Base-by-base conservation (phyloP, 2,113 vertebrate species). In the Hippolais icterina region DNA sequence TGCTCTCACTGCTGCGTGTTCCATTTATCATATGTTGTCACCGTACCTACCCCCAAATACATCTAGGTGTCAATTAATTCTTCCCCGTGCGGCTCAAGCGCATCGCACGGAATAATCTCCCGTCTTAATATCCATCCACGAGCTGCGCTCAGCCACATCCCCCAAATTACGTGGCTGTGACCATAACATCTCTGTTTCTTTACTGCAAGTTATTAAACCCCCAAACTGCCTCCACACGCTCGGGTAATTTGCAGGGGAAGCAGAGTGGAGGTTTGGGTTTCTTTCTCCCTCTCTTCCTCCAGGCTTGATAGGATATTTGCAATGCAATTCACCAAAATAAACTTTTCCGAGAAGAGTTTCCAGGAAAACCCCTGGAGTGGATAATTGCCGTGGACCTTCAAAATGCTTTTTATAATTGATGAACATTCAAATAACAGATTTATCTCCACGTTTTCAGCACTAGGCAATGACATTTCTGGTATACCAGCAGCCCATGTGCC, bases 1-100 rank as follows among this genome's bases (percentile, higher is more conserved):
- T 91, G 94, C 91, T 97, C 91, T 93, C 91, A n/a, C 44, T 87
- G 70, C 91, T 77, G 85, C 4, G 8, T 35, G 25, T 83, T 93
- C 42, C 94, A 97, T 97, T 93, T 93, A 84, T 97, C 92, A 93
- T 50, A 29, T 53, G 27, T 87, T 94, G 92, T 76, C 95, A 74
- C 77, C 0, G 0, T 49, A 37, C 57, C 92, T 33, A 29, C 56
- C 68, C 86, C 71, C 37, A 82, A 5, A 5, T 47, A 65, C 47
- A 89, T 72, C 64, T 42, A 72, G n/a, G 79, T 90, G 50, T 92
- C 84, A 94, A 87, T 93, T 89, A 93, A 75, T 78, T 93, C 63
- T 65, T 77, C 24, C 90, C 42, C 3, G 33, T 25, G 44, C 1
- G 1, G 41, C 74, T 70, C 37, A 17, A 54, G 77, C 14, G 87